Percentiles rank a stretch among this genome's conserved stretches.
Evolutionary conservation across 2,113 vertebrate genomes (phyloP).

Genomic region (Ranitomeya variabilis): DNA sequence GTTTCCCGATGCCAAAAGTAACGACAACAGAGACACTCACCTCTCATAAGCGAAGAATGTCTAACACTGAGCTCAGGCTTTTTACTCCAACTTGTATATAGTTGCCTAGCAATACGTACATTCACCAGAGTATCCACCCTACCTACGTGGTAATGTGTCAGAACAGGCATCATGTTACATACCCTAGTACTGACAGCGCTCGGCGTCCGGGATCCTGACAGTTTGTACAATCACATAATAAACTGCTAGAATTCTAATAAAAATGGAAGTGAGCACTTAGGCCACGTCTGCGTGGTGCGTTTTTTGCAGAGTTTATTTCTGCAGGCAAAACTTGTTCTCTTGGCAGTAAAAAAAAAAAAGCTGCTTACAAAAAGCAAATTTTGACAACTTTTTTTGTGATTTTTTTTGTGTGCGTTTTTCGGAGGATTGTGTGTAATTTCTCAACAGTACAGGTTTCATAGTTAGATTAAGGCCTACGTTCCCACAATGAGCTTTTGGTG

Average conservation of each 20-base stretch:
- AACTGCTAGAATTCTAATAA: background rate
- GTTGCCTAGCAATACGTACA: conserved; percentile 33
- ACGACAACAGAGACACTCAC: background rate
- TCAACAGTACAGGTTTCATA: too few relatives aligned
- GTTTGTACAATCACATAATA: background rate
- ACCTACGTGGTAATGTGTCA: background rate
- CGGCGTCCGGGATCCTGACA: background rate
- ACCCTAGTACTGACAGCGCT: background rate
- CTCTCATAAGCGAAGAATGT: background rate
- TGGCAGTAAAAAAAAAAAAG: too few relatives aligned
- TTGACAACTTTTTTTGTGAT: too few relatives aligned
- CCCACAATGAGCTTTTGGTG: too few relatives aligned
- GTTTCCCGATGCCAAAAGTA: background rate
- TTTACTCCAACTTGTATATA: conserved; percentile 9
- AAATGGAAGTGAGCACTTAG: background rate
- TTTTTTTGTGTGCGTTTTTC: too few relatives aligned
- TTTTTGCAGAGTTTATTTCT: too few relatives aligned
- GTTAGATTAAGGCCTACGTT: too few relatives aligned
- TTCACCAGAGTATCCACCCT: conserved; percentile 3
- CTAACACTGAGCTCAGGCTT: background rate
- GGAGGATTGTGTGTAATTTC: too few relatives aligned
- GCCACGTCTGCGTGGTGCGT: too few relatives aligned
- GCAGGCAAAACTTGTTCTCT: too few relatives aligned
- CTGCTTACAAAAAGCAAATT: too few relatives aligned
- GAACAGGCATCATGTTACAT: background rate